Percentiles rank a stretch among this genome's conserved stretches.
Evolutionary conservation across 2,113 vertebrate genomes (phyloP).

Genomic region (Carettochelys insculpta): DNA sequence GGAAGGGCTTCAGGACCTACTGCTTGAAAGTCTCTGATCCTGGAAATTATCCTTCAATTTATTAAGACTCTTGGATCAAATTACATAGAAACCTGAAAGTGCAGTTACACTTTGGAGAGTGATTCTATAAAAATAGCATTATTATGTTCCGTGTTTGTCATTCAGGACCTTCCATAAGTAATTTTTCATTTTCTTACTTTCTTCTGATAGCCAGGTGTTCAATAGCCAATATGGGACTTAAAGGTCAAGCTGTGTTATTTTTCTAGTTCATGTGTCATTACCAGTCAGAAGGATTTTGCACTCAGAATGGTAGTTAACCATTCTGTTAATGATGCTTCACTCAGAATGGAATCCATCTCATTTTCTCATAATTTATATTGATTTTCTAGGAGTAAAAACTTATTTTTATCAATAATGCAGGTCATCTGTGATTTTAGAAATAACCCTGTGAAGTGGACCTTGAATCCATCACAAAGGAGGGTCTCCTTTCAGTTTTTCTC

Average conservation of each 20-base stretch:
- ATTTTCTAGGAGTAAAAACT: conserved; percentile 1
- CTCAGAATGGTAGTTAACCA: conserved; percentile 54
- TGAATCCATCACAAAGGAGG: too few relatives aligned
- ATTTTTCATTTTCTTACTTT: conserved; percentile 26
- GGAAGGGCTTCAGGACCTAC: conserved; percentile 28
- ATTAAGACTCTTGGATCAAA: conserved; percentile 43
- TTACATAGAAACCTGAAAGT: conserved; percentile 63
- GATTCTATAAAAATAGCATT: background rate
- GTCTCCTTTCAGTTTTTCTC: background rate
- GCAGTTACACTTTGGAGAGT: conserved; percentile 10
- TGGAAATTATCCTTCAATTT: conserved; percentile 37
- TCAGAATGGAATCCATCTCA: background rate
- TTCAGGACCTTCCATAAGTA: background rate
- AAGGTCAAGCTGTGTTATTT: conserved; percentile 41
- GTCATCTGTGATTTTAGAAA: background rate
- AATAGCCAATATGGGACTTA: background rate
- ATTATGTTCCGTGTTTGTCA: conserved; percentile 22
- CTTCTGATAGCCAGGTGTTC: background rate
- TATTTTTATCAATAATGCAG: background rate
- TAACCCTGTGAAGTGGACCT: background rate
- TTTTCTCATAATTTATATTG: conserved; percentile 25
- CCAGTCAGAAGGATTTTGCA: background rate
- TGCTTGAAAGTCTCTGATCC: conserved; percentile 49
- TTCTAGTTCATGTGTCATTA: background rate
- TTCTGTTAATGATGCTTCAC: conserved; percentile 23